Conservation (phyloP, 2,113 vertebrate species). For the Halichoerus grypus region DNA sequence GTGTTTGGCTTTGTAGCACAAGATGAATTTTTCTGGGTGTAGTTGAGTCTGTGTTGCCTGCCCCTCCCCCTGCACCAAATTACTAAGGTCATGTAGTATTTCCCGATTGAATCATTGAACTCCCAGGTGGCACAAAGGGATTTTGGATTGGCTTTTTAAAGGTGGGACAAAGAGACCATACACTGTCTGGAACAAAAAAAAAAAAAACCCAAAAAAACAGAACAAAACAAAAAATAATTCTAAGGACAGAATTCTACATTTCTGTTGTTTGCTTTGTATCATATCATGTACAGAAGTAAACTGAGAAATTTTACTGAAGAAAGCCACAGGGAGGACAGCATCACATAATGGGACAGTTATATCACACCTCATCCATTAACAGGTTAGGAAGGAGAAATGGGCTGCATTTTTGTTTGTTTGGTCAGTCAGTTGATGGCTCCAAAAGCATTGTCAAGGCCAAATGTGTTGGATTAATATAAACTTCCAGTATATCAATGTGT, state of each 20-base stretch:
- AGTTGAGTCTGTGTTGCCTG: slow-evolving; percentile 33
- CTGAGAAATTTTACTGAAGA: not conserved
- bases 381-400: not conserved
- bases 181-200: not conserved
- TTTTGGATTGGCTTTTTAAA: slow-evolving; percentile 60
- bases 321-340: not conserved
- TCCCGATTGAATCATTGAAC: slow-evolving; percentile 63
- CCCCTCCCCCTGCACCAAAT: slow-evolving; percentile 18
- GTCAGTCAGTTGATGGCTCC: not conserved
- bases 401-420: not conserved
- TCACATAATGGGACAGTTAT: not conserved
- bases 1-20: slow-evolving; percentile 69
- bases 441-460: not conserved
- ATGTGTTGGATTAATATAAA: not conserved
- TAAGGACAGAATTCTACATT: not conserved
- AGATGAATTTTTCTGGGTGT: slow-evolving; percentile 68
- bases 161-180: slow-evolving; percentile 32
- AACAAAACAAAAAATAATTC: not conserved
- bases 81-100: slow-evolving; percentile 66
- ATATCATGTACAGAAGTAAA: slow-evolving; percentile 6
- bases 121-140: slow-evolving; percentile 37
- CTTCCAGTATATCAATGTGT: not conserved
- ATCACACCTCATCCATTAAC: not conserved
- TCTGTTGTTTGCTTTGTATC: not conserved
- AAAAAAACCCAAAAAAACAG: not conserved